Percentiles rank a stretch among this genome's conserved stretches.
These are phyloP conservation scores for Spodoptera litura DNA, from an alignment of 1,140 invertebrate genomes.

Conservation along the genomic window DNA sequence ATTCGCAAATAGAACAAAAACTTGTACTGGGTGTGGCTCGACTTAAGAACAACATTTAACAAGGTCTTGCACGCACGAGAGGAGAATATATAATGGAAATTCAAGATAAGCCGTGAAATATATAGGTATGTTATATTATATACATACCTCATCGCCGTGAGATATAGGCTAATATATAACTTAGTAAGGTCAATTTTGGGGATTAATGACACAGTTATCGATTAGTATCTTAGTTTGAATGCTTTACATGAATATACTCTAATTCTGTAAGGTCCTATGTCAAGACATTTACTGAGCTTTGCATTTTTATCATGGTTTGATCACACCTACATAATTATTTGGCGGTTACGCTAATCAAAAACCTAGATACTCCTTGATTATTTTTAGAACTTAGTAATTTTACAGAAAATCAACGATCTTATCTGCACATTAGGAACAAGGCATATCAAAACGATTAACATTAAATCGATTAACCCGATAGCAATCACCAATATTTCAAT, in stretches of 20 bases:
- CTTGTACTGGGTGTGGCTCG: neutral
- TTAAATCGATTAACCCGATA: conserved; percentile 22
- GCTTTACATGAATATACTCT: no score
- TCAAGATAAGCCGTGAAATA: conserved; percentile 5
- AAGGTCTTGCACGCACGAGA: conserved; percentile 7
- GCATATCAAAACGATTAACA: conserved; percentile 12
- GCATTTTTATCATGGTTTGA: no score
- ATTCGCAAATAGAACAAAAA: conserved; percentile 26
- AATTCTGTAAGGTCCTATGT: no score
- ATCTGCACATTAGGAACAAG: neutral
- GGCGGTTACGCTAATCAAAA: no score
- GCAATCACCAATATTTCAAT: conserved; percentile 23
- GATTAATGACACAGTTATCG: neutral
- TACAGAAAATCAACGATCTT: neutral
- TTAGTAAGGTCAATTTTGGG: conserved; percentile 1
- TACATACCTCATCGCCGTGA: conserved; percentile 3
- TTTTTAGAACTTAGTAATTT: neutral
- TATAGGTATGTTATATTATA: conserved; percentile 33
- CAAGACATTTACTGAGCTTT: no score
- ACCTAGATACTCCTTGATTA: no score
- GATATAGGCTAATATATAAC: neutral
- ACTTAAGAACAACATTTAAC: conserved; percentile 25
- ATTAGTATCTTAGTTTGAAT: no score
- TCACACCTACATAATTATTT: no score
- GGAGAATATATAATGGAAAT: conserved; percentile 34